A percentile compares a stretch with the other conserved stretches of the same genome.
Evolutionary conservation across 64 coral and sea anemone genomes (phyloP).

Genomic region (Hydrozoanthus tunicans): DNA sequence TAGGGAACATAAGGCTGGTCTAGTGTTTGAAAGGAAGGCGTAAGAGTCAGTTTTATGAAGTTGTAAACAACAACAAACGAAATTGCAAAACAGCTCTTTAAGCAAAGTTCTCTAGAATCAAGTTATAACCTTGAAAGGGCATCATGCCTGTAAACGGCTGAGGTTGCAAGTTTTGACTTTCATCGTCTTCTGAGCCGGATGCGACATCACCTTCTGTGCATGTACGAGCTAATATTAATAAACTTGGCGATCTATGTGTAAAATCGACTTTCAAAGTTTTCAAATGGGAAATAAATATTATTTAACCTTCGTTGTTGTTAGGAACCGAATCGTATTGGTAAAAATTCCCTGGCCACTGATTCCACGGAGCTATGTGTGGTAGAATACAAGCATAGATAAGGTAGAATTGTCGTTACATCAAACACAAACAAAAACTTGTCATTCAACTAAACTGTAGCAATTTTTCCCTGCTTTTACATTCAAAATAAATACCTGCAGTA

Average conservation of each 20-base stretch:
- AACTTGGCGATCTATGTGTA: background rate
- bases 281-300: background rate
- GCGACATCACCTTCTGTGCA: conserved; percentile 27
- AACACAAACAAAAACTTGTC: background rate
- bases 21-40: background rate
- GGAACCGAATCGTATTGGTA: conserved; percentile 5
- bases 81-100: background rate
- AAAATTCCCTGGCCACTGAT: conserved; percentile 8
- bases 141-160: background rate
- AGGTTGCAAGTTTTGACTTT: background rate
- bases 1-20: conserved; percentile 26
- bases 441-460: background rate
- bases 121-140: conserved; percentile 54
- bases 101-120: background rate
- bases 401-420: background rate
- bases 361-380: conserved; percentile 26
- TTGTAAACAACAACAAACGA: background rate
- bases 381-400: conserved; percentile 13
- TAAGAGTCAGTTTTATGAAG: background rate
- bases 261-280: background rate
- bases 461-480: background rate
- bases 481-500: conserved; percentile 29
- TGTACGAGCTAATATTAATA: background rate
- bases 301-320: conserved; percentile 16
- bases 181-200: conserved; percentile 4